Percentiles rank a stretch among this genome's conserved stretches.
These are phyloP conservation scores for Leptinotarsa juncta DNA, from an alignment of 2,888 invertebrate genomes.

Conservation along the genomic window DNA sequence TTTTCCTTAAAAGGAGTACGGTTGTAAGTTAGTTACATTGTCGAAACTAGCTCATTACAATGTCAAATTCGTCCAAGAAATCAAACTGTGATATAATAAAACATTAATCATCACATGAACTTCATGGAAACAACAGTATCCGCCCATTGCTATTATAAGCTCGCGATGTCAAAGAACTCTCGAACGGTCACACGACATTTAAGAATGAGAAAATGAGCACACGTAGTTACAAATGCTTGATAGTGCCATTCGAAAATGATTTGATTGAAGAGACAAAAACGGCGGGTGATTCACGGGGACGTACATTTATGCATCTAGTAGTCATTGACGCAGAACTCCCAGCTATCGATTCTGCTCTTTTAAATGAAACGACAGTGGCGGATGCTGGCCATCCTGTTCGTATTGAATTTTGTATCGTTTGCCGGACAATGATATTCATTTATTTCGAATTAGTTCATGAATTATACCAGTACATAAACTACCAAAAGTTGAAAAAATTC, in stretches of 20 bases:
- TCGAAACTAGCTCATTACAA: too few relatives aligned
- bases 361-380: not conserved
- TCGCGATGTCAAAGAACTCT: constrained; percentile 7
- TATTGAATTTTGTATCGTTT: not conserved
- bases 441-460: too few relatives aligned
- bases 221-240: not conserved
- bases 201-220: not conserved
- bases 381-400: not conserved
- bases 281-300: not conserved
- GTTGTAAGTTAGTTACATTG: too few relatives aligned
- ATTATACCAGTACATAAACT: too few relatives aligned
- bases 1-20: too few relatives aligned
- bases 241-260: not conserved
- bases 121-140: not conserved
- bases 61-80: too few relatives aligned
- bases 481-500: too few relatives aligned
- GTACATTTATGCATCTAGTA: not conserved
- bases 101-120: too few relatives aligned
- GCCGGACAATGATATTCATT: not conserved
- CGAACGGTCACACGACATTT: not conserved
- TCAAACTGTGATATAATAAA: too few relatives aligned
- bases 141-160: not conserved
- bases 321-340: not conserved
- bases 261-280: constrained; percentile 5
- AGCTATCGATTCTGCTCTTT: not conserved